Conservation (phyloP, 2,113 vertebrate genomes). For the Myotis lucifugus region DNA sequence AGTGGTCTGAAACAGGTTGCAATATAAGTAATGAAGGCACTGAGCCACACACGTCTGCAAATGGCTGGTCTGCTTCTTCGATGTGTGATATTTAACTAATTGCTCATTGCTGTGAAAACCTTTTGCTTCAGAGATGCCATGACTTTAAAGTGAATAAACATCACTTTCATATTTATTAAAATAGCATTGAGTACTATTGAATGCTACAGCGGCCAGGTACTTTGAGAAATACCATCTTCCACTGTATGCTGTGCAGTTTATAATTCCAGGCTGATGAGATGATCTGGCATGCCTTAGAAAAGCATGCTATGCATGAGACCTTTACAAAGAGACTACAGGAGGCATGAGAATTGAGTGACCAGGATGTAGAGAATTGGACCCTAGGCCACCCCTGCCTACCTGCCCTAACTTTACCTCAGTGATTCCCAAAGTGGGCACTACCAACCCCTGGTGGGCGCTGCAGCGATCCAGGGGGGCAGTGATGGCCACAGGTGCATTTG, state of each 20-base stretch:
- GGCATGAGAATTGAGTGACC: background rate
- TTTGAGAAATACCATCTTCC: background rate
- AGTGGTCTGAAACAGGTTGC: conserved; percentile 66
- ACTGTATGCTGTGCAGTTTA: fast-evolving
- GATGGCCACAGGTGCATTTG: no score
- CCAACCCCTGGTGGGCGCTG: no score
- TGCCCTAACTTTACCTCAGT: background rate
- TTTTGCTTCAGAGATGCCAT: conserved; percentile 63
- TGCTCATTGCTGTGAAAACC: conserved; percentile 68
- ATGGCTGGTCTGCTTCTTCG: conserved; percentile 56
- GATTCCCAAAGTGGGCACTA: no score
- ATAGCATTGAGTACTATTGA: background rate
- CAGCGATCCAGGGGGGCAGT: no score
- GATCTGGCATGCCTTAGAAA: background rate
- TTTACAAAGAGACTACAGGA: background rate
- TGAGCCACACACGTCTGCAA: conserved; percentile 37
- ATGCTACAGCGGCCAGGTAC: background rate
- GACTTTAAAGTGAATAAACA: conserved; percentile 57
- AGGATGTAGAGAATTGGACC: no score
- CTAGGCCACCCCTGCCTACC: fast-evolving
- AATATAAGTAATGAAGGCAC: conserved; percentile 71
- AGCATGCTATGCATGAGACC: background rate
- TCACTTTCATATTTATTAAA: conserved; percentile 57
- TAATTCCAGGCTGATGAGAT: background rate
- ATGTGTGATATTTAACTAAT: conserved; percentile 76